These are phyloP conservation scores for Macrochelys suwanniensis DNA, from an alignment of 2,797 vertebrate species.

Conservation along the genomic window DNA sequence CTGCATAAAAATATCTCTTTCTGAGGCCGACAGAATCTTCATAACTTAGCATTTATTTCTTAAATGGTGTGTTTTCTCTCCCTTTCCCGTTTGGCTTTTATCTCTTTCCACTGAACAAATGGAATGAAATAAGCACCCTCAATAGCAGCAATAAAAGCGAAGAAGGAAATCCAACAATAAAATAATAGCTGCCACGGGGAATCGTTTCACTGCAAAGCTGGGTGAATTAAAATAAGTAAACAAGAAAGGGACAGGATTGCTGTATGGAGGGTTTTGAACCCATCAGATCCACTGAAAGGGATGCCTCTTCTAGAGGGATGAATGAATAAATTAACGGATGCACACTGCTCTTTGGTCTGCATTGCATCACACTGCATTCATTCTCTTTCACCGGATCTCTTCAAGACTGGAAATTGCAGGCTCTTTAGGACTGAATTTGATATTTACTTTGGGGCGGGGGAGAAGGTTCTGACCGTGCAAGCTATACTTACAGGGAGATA, in stretches of 20 bases:
- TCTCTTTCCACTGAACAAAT: background rate
- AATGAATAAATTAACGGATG: background rate
- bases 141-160: background rate
- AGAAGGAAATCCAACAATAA: background rate
- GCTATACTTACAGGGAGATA: background rate
- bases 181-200: rapidly evolving
- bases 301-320: background rate
- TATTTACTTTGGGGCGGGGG: background rate
- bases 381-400: background rate
- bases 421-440: background rate
- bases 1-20: constrained; percentile 81
- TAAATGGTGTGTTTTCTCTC: constrained; percentile 37
- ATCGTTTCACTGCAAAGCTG: rapidly evolving
- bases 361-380: background rate
- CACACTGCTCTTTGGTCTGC: background rate
- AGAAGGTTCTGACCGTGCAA: background rate
- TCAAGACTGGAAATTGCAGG: background rate
- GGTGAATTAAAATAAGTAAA: background rate
- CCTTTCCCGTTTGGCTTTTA: constrained; percentile 3
- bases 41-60: constrained; percentile 66
- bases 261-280: background rate
- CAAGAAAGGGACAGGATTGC: rapidly evolving
- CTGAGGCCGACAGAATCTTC: constrained; percentile 67
- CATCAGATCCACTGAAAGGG: background rate
- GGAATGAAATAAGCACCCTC: background rate